Percentiles rank a stretch among this genome's conserved stretches.
These are phyloP conservation scores for Oryctes rhinoceros DNA, from an alignment of 1,140 invertebrate species.

Conservation along the genomic window DNA sequence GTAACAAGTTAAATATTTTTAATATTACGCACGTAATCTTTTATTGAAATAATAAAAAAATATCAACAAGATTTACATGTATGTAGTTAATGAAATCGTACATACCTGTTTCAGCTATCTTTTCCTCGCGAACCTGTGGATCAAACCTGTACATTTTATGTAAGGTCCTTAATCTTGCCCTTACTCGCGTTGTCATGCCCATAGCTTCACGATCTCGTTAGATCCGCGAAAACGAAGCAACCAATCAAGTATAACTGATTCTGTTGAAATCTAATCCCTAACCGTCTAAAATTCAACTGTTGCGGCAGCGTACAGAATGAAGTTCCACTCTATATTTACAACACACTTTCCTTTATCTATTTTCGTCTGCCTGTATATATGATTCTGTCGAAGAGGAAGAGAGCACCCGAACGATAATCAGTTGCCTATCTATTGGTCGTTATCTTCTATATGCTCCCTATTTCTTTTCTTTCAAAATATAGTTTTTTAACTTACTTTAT, in stretches of 20 bases:
- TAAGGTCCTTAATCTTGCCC: conserved; percentile 68
- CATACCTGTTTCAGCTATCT: conserved; percentile 71
- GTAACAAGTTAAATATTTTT: no score
- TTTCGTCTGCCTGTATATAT: conserved; percentile 16
- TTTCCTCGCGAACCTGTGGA: conserved; percentile 68
- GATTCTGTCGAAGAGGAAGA: neutral
- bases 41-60: no score
- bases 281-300: conserved; percentile 6
- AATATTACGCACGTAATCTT: no score
- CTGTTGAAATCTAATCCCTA: conserved; percentile 7
- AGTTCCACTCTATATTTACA: conserved; percentile 15
- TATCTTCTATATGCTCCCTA: neutral
- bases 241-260: neutral
- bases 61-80: no score
- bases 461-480: neutral
- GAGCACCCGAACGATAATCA: conserved; percentile 4
- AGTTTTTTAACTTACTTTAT: conserved; percentile 24
- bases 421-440: neutral
- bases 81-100: neutral
- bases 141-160: conserved; percentile 70
- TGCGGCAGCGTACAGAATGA: neutral
- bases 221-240: conserved; percentile 29
- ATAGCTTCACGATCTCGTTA: conserved; percentile 55
- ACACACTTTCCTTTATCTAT: conserved; percentile 36
- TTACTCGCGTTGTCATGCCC: conserved; percentile 74